Conservation (phyloP, 23 tunicate species). For the Ciona savignyi region DNA sequence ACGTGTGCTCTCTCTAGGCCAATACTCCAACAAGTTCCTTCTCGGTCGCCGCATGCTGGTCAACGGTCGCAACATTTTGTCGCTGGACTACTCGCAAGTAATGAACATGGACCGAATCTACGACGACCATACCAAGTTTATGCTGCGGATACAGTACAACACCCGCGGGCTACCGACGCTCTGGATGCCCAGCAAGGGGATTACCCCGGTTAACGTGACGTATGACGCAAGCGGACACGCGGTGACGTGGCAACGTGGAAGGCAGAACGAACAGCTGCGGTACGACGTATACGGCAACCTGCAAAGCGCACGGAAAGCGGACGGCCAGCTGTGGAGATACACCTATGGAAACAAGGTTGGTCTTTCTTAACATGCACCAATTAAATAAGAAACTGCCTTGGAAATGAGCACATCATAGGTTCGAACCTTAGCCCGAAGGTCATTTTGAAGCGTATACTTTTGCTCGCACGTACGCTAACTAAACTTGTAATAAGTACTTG, state of each 20-base stretch:
- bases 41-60: constrained; percentile 89
- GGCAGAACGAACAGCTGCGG: constrained; percentile 27
- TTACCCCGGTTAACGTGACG: constrained; percentile 79
- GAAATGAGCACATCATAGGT: not conserved
- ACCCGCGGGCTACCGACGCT: constrained; percentile 61
- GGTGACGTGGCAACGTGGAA: constrained; percentile 78
- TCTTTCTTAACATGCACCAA: too few species aligned
- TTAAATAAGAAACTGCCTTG: too few species aligned
- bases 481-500: too few species aligned
- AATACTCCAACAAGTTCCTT: constrained; percentile 5
- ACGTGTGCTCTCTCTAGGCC: too few species aligned
- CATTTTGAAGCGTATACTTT: too few species aligned
- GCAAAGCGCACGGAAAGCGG: constrained; percentile 28
- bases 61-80: constrained; percentile 76
- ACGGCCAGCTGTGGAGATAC: constrained; percentile 54
- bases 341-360: constrained; percentile 38
- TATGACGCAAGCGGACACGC: constrained; percentile 78
- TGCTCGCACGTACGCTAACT: too few species aligned
- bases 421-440: not conserved
- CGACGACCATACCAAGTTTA: constrained; percentile 91
- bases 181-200: constrained; percentile 81
- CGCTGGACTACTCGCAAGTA: constrained; percentile 78
- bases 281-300: constrained; percentile 53
- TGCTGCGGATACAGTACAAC: constrained; percentile 77
- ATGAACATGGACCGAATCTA: constrained; percentile 72